Base-by-base conservation (phyloP, 92 coral and sea anemone genomes). In the Phenganax subtilis region DNA sequence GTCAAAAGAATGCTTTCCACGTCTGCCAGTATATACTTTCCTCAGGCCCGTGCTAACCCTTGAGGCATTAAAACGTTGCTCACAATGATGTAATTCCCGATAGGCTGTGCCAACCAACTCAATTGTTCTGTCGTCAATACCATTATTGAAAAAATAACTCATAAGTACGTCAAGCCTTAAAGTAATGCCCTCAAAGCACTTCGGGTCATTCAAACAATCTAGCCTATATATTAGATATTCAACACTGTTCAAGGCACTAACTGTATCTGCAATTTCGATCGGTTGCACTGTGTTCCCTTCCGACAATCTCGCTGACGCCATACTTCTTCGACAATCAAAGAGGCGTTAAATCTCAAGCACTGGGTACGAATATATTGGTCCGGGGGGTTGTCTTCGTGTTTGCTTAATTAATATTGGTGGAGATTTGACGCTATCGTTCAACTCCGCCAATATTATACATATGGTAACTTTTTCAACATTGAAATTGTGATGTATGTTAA, bases 101-200 rank as follows among this genome's bases (percentile, higher is more conserved):
- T 65, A 65, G 25, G 71, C 71, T 6, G 30, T 65, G 71, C 31
- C 71, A 65, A 65, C 71, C 71, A 65, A 10, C 25, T 65, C 71
- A 17, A 65, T 17, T 65, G 71, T 65, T 28, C 71, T 65, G 71
- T 65, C 71, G 71, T 65, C 71, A 65, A 65, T 65, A 65, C 71
- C 71, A 65, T 3, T 44, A 65, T 65, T 65, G 71, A 65, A 4
- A 65, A 65, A 65, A 65, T 65, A 65, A 3, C 15, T 65, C 31
- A 17, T 65, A 28, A 65, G 71, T 65, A 65, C 71, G 71, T 65
- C 71, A 10, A 37, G 47, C 47, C 47, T 37, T 37, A 65, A 65
- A 65, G 71, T 44, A 3, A 65, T 65, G 25, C 71, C 27, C 71
- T 65, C 71, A 3, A 65, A 28, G 31, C 71, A 65, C 3, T 65